phyloP scores from a whole-genome alignment of 2,113 vertebrate genomes.

The Ia io region DNA sequence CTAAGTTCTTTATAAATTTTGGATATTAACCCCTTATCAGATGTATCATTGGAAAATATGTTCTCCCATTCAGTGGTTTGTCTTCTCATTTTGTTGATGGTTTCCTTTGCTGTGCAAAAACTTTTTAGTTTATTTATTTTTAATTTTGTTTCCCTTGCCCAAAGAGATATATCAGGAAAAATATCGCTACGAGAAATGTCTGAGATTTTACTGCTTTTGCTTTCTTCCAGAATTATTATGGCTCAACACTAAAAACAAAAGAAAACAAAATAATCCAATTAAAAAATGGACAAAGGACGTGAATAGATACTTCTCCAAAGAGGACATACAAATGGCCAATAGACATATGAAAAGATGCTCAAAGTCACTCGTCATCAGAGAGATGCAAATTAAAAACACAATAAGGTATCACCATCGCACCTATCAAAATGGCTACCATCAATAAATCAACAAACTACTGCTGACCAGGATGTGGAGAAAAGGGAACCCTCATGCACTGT shows the following conservation, averaged over 20 bases:
- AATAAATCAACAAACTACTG: background rate
- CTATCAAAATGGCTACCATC: background rate
- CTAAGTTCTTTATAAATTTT: background rate
- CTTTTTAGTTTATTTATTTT: background rate
- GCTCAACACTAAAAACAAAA: background rate
- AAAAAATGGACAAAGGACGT: background rate
- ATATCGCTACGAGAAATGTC: background rate
- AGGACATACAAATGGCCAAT: background rate
- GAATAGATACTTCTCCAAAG: background rate
- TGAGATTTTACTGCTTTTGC: background rate
- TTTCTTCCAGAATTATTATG: background rate
- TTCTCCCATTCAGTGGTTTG: no score
- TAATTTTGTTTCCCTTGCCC: background rate
- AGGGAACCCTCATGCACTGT: background rate
- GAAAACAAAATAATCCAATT: background rate
- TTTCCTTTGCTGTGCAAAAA: no score
- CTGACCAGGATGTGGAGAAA: background rate
- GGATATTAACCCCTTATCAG: background rate
- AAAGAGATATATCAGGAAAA: background rate
- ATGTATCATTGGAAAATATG: no score
- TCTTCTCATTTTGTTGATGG: no score
- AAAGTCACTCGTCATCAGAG: background rate
- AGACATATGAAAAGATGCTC: background rate
- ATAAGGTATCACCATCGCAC: background rate
- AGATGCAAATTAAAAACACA: background rate